These are phyloP conservation scores for Drosophila sp. DNA, from an alignment of 1,140 invertebrate genomes.

Conservation along the genomic window DNA sequence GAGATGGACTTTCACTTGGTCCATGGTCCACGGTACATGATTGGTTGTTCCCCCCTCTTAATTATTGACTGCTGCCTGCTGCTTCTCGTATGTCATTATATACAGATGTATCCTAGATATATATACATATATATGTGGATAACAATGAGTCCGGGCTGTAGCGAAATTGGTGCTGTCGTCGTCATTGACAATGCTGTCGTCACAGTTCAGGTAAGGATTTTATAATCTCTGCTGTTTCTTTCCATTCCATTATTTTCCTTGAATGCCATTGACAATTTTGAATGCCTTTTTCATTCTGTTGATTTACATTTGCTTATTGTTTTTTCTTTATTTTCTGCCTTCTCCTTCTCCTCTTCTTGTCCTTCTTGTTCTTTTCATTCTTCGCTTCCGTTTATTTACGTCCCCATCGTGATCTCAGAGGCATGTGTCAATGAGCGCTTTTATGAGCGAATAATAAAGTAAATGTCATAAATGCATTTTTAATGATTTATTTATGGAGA, in stretches of 20 bases:
- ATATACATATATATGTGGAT: background rate
- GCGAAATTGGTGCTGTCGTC: constrained; percentile 49
- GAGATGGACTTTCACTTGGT: constrained; percentile 27
- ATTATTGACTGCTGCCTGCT: constrained; percentile 41
- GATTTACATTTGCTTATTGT: constrained; percentile 68
- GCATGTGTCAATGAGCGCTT: constrained; percentile 8
- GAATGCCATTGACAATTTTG: constrained; percentile 46
- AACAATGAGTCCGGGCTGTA: constrained; percentile 20
- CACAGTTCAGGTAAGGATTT: constrained; percentile 64
- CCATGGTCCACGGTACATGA: background rate
- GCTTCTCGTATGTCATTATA: constrained; percentile 5
- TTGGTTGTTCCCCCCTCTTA: constrained; percentile 10
- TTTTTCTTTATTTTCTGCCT: constrained; percentile 12
- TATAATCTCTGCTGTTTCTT: constrained; percentile 53
- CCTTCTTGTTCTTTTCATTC: background rate
- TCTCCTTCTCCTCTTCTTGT: background rate
- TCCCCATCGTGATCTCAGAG: background rate
- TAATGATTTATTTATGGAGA: constrained; percentile 48
- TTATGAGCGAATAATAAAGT: constrained; percentile 38
- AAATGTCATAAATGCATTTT: constrained; percentile 46
- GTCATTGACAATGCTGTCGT: constrained; percentile 61
- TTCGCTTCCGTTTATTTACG: background rate
- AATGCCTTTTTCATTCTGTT: constrained; percentile 54
- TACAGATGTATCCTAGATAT: constrained; percentile 16
- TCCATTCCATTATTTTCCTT: constrained; percentile 25